Evolutionary conservation across 2,888 invertebrate species (phyloP), one percentile per base, ranked within the genome.

Genomic region (Troides helena): DNA sequence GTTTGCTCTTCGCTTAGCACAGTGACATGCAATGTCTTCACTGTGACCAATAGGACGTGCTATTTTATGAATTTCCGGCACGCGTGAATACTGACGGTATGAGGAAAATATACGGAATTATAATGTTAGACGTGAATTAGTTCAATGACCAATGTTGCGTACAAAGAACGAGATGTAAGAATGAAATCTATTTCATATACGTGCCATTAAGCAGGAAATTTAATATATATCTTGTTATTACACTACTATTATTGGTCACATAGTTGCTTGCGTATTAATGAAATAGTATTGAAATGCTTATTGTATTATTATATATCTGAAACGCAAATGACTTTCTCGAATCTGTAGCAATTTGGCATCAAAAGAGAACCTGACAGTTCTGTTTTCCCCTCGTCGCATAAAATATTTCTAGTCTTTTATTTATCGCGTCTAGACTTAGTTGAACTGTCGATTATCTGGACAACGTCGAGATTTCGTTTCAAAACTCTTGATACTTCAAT

Each of bases 361-460:
- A 67, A 67, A 70, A 70, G 46, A 67, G 56, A 30, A 62, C 59
- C 53, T 67, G 63, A 67, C 66, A 70, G 66, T 39, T 53, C 56
- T 53, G 62, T 63, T 59, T 59, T 70, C 59, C 46, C 67, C 46
- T 59, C 66, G 43, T 59, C 62, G 50, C 62, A 67, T 70, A 63
- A 70, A 70, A 70, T 70, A 60, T 62, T 66, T 70, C 63, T 66
- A 59, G 63, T 70, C 63, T 67, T 63, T 63, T 70, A 66, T 70
- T 70, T 70, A 70, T 70, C 62, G 66, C 62, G 66, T 67, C 66
- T 63, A 70, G 66, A 67, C 66, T 39, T 59, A 36, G 62, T 63
- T 39, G 70, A 66, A 63, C 57, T n/a, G 65, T 36, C 62, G 63
- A 62, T 57, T 25, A 61, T 46, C 57, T 30, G 53, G 39, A 46